Evolutionary conservation across 1,140 invertebrate species (phyloP), one percentile per base, ranked within the genome.

Genomic region (Coptotermes formosanus): DNA sequence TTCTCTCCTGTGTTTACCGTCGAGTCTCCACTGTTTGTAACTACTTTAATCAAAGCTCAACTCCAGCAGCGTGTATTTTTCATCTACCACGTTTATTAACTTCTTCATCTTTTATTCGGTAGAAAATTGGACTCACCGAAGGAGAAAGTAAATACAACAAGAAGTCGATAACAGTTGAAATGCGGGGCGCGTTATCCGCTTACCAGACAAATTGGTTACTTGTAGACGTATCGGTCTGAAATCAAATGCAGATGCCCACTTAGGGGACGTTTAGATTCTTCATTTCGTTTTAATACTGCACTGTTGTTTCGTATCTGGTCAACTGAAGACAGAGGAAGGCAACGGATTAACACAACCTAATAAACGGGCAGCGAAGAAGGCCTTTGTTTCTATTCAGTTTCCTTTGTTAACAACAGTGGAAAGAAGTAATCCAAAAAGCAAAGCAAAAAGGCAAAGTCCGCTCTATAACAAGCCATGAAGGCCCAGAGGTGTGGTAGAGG

Each of bases 51-150:
- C 86, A 87, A 87, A 87, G 86, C 86, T 83, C 84, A 86, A 85
- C 86, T 87, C 86, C 55, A 75, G 45, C 81, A 21, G 86, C 86
- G 86, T 87, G 86, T 87, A 87, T 87, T 87, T 87, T 87, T 87
- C 86, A 87, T 87, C 86, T 85, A 59, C 86, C 84, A 85, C 88
- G 89, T 90, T 90, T 90, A 89, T 90, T 89, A 90, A 90, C 89
- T 90, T 90, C 89, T 90, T 90, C 89, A 90, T 90, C 89, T 90
- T 90, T 90, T 90, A 90, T 90, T 89, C 89, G 89, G 88, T 89
- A 89, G 89, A 90, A 90, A 90, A 90, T 89, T 89, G 89, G 88
- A 89, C 88, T 88, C 87, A 88, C 88, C 89, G 88, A 89, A 90
- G 89, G 87, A 88, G 88, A 90, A 90, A 88, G 89, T 88, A 90